Percentiles rank a stretch among this genome's conserved stretches.
Conservation (phyloP, 1,140 invertebrate genomes). For the Zaprionus ornatus region DNA sequence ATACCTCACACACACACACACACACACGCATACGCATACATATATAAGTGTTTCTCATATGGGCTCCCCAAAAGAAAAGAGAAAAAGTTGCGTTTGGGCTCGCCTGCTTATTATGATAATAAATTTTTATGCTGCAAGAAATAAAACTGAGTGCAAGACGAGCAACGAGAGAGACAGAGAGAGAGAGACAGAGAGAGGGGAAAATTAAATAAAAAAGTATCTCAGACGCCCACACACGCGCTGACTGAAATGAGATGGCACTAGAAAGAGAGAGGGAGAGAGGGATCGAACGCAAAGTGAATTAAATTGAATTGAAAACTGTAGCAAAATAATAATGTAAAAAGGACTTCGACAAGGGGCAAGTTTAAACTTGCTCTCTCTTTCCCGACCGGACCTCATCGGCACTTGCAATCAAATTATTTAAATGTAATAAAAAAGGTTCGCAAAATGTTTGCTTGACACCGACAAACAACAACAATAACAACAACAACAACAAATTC, state of each 20-base stretch:
- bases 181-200: constrained; percentile 20
- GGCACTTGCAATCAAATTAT: constrained; percentile 76
- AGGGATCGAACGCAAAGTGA: constrained; percentile 54
- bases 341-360: constrained; percentile 29
- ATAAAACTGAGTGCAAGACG: constrained; percentile 62
- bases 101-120: constrained; percentile 77
- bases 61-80: constrained; percentile 24
- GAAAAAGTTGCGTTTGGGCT: constrained; percentile 27
- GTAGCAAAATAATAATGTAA: constrained; percentile 46
- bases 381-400: constrained; percentile 36
- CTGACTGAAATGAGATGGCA: neutral
- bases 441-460: constrained; percentile 64
- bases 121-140: constrained; percentile 77
- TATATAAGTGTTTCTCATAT: constrained; percentile 37
- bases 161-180: neutral
- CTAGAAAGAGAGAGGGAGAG: neutral
- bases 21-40: neutral
- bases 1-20: neutral
- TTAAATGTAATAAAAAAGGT: constrained; percentile 81
- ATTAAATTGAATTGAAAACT: constrained; percentile 82
- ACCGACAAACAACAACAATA: constrained; percentile 11
- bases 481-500: constrained; percentile 22
- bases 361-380: constrained; percentile 61
- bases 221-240: constrained; percentile 46
- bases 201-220: constrained; percentile 79